A percentile compares a stretch with the other conserved stretches of the same genome.
phyloP scores from a whole-genome alignment of 2,113 vertebrate species.

The Zosterops pallidus region DNA sequence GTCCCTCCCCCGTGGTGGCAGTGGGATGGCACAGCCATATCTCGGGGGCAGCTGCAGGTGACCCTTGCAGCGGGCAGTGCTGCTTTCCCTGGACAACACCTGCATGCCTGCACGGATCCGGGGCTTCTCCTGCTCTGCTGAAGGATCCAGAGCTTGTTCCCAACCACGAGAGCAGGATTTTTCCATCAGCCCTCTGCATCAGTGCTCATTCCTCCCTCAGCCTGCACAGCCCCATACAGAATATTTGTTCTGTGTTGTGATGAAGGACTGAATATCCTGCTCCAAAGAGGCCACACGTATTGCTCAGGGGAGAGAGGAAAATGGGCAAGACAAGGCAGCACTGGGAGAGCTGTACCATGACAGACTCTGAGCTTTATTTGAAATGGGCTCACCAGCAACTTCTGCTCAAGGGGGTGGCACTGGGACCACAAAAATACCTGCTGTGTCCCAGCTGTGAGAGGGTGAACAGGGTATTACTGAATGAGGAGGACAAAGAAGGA shows the following conservation, averaged over 20 bases:
- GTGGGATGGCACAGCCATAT: rapidly evolving
- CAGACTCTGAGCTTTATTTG: not conserved
- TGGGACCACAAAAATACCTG: not conserved
- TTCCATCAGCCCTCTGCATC: not conserved
- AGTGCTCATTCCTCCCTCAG: not conserved
- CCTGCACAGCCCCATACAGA: not conserved
- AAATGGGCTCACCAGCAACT: not conserved
- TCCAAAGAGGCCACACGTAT: rapidly evolving
- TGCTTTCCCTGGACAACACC: not conserved
- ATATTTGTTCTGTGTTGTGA: not conserved
- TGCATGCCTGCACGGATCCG: not conserved
- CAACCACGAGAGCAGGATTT: rapidly evolving
- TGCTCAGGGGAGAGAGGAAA: not conserved
- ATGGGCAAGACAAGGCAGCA: not conserved
- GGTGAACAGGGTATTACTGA: not conserved
- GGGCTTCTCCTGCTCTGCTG: not conserved
- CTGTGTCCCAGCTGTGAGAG: not conserved
- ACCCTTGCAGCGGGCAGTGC: rapidly evolving
- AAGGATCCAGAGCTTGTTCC: not conserved
- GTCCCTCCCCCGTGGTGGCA: not conserved
- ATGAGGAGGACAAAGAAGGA: not conserved
- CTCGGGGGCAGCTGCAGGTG: not conserved
- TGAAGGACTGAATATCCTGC: not conserved
- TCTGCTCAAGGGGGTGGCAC: not conserved
- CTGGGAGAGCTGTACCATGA: not conserved